Percentiles rank a stretch among this genome's conserved stretches.
phyloP scores from a whole-genome alignment of 1,140 invertebrate genomes.

The Atta texana region DNA sequence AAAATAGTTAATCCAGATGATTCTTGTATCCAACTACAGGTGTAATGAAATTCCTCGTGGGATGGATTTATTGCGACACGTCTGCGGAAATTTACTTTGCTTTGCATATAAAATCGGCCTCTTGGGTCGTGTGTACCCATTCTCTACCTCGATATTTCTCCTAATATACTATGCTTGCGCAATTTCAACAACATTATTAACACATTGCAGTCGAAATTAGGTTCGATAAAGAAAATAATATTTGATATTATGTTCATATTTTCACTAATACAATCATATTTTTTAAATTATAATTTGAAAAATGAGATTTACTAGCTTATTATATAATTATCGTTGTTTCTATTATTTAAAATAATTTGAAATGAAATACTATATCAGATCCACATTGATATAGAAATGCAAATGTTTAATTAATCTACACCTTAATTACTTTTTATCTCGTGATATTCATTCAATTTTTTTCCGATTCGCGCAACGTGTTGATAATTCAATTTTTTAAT shows the following conservation, averaged over 20 bases:
- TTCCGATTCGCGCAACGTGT: neutral
- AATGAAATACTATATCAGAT: neutral
- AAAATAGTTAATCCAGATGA: slow-evolving; percentile 74
- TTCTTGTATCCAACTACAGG: slow-evolving; percentile 60
- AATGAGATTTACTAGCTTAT: neutral
- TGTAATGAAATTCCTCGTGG: slow-evolving; percentile 73
- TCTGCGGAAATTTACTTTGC: slow-evolving; percentile 43
- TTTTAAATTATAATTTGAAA: neutral
- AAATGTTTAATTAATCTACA: neutral
- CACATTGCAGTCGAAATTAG: neutral
- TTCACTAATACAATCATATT: neutral
- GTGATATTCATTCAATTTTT: neutral
- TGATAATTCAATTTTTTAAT: neutral
- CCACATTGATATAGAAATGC: neutral
- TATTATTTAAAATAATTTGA: neutral
- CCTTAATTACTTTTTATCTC: neutral
- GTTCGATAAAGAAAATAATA: neutral
- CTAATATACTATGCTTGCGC: neutral
- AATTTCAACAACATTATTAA: slow-evolving; percentile 29
- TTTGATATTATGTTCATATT: neutral
- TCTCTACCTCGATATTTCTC: slow-evolving; percentile 17
- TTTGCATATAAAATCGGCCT: slow-evolving; percentile 71
- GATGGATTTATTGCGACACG: slow-evolving; percentile 76
- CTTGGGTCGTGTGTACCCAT: neutral
- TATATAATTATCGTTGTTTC: neutral